Conservation (phyloP, 2,113 vertebrate species). For the Potamarius usumacintae region DNA sequence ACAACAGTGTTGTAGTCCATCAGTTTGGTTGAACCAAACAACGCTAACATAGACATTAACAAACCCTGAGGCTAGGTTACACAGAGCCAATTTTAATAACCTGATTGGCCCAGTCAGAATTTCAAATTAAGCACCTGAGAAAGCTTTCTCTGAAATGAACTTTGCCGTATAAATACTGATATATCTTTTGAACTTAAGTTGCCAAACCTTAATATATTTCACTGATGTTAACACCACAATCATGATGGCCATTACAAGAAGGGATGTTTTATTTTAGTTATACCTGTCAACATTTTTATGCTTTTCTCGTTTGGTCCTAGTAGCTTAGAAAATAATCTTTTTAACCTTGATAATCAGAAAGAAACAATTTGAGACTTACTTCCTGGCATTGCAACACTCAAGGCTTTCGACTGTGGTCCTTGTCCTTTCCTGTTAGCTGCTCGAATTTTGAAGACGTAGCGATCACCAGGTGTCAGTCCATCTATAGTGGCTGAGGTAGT, state of each 20-base stretch:
- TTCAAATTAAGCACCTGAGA: too few relatives aligned
- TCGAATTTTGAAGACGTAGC: constrained; percentile 96
- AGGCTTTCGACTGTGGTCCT: constrained; percentile 92
- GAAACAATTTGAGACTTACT: constrained; percentile 72
- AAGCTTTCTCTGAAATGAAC: too few relatives aligned
- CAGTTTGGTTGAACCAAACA: too few relatives aligned
- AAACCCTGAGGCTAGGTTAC: too few relatives aligned
- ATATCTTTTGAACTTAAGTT: too few relatives aligned
- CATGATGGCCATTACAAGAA: neutral
- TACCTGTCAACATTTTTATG: neutral
- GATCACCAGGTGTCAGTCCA: constrained; percentile 88
- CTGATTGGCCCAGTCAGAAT: too few relatives aligned
- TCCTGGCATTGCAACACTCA: constrained; percentile 85
- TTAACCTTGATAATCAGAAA: constrained; percentile 5
- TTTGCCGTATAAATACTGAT: too few relatives aligned
- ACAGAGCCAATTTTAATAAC: too few relatives aligned
- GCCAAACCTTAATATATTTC: too few relatives aligned
- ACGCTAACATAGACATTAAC: too few relatives aligned
- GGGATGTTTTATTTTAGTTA: neutral
- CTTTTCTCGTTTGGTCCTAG: neutral
- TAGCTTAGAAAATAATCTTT: neutral
- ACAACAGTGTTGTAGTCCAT: too few relatives aligned
- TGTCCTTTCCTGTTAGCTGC: constrained; percentile 91
- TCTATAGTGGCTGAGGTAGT: constrained; percentile 86
- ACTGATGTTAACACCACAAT: too few relatives aligned